phyloP scores from a whole-genome alignment of 2,113 vertebrate species.

The Patagioenas fasciata region DNA sequence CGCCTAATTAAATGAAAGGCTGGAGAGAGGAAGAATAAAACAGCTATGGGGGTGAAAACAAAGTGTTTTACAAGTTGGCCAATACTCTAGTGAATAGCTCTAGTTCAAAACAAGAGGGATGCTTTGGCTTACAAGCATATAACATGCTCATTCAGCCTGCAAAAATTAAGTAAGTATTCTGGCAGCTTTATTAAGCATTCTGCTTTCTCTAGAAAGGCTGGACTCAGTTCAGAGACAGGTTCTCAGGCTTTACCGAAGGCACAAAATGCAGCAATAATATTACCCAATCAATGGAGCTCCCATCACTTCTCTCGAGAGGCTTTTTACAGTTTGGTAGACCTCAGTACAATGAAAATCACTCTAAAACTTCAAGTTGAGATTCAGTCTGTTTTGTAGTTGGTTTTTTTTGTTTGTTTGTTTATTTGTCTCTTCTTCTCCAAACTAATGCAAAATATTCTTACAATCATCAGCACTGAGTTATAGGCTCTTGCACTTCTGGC shows the following conservation, averaged over 20 bases:
- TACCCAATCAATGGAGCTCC: neutral
- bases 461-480: neutral
- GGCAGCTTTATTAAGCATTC: neutral
- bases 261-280: neutral
- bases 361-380: neutral
- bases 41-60: neutral
- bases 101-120: neutral
- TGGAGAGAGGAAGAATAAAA: neutral
- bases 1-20: neutral
- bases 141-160: neutral
- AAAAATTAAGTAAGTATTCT: conserved; percentile 7
- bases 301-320: neutral
- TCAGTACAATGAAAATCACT: neutral
- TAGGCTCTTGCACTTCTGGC: neutral
- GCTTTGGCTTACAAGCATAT: neutral
- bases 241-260: neutral
- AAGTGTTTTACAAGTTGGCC: neutral
- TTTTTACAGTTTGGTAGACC: neutral
- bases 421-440: neutral
- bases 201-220: neutral
- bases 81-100: neutral
- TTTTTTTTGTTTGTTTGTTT: neutral
- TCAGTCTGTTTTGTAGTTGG: neutral
- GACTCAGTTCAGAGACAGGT: neutral
- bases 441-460: neutral